Conservation (phyloP, 1,140 invertebrate genomes). For the Calycopis cecrops region DNA sequence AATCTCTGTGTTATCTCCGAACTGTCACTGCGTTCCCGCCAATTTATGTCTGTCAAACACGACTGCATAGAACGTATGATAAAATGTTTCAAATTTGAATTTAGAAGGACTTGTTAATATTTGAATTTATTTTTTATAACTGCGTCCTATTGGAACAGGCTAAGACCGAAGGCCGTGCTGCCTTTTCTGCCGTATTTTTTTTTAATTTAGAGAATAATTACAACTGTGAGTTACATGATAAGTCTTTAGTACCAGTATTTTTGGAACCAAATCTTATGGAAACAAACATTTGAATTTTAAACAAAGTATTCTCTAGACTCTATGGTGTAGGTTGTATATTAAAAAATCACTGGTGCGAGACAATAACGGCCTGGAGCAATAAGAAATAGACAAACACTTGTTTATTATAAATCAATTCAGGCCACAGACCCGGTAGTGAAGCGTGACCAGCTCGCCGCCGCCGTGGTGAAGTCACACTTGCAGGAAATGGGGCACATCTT, state of each 20-base stretch:
- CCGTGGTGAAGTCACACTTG: neutral
- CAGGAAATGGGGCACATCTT: neutral
- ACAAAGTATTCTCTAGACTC: too few species aligned
- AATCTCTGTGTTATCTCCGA: neutral
- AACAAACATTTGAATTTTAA: too few species aligned
- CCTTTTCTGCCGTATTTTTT: too few species aligned
- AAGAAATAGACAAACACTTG: neutral
- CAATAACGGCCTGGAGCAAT: neutral
- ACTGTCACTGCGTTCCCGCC: too few species aligned
- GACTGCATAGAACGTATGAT: neutral
- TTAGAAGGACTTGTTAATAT: neutral
- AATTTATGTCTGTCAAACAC: neutral
- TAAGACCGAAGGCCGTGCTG: too few species aligned
- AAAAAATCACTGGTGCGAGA: neutral
- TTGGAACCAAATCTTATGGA: too few species aligned
- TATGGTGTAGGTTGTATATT: too few species aligned
- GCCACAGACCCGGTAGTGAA: slow-evolving; percentile 3
- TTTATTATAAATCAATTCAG: slow-evolving; percentile 9
- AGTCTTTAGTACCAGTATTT: too few species aligned
- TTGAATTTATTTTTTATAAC: neutral
- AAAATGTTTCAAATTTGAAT: neutral
- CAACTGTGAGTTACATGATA: too few species aligned
- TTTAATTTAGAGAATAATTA: too few species aligned
- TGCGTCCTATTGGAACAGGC: neutral
- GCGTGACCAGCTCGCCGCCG: neutral